Evolutionary conservation across 2,113 vertebrate species (phyloP).

Genomic region (Ranitomeya imitator): DNA sequence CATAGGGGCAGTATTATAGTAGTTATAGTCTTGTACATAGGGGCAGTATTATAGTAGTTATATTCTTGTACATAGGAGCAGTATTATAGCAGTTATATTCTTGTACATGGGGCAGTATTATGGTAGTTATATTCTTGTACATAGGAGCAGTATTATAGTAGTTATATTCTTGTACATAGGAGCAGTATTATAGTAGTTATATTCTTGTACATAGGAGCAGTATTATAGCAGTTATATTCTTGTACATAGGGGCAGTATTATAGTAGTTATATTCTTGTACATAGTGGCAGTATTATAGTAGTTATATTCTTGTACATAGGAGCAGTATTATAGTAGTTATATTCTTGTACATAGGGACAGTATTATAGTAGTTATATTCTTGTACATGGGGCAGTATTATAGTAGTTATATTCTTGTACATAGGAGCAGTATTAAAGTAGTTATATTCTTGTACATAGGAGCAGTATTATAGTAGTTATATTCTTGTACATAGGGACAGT

Average conservation of each 20-base stretch:
- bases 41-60: background rate
- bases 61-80: background rate
- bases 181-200: background rate
- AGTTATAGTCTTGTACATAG: background rate
- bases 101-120: background rate
- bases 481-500: background rate
- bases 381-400: background rate
- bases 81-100: slow-evolving; percentile 12
- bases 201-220: background rate
- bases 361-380: slow-evolving; percentile 11
- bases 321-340: slow-evolving; percentile 5
- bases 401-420: background rate
- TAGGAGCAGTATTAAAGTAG: background rate
- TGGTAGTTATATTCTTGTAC: background rate
- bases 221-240: slow-evolving; percentile 8
- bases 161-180: background rate
- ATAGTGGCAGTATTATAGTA: slow-evolving; percentile 12
- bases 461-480: too few species aligned
- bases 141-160: background rate
- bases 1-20: background rate
- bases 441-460: slow-evolving; percentile 12
- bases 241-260: background rate
- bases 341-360: background rate
- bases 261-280: background rate
- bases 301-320: background rate